Evolutionary conservation across 2,888 invertebrate genomes (phyloP).

Genomic region (Cephus pygmeus): DNA sequence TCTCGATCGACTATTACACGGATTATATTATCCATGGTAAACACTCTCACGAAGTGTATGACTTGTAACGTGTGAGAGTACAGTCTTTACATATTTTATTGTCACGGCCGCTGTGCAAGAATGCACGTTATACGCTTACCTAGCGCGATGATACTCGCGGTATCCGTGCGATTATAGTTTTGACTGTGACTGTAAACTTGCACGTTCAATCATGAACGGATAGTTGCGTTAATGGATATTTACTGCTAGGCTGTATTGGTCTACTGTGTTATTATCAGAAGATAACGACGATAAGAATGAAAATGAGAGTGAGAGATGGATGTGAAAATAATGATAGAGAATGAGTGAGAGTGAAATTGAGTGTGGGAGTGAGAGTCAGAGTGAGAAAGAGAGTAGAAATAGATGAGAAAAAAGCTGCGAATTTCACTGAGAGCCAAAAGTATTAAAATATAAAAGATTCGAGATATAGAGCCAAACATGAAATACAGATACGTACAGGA

Average conservation of each 20-base stretch:
- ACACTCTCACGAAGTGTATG: neutral
- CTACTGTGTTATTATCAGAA: neutral
- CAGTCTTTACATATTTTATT: neutral
- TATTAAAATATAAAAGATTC: neutral
- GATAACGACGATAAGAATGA: neutral
- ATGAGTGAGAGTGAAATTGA: neutral
- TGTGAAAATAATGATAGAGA: neutral
- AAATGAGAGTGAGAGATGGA: neutral
- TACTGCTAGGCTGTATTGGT: neutral
- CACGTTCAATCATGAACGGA: neutral
- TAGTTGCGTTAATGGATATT: neutral
- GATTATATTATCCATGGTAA: neutral
- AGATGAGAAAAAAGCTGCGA: neutral
- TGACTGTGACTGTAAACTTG: neutral
- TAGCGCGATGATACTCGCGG: neutral
- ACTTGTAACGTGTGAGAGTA: neutral
- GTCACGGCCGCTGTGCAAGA: neutral
- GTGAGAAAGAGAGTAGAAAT: neutral
- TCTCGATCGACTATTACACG: neutral
- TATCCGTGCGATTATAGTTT: neutral
- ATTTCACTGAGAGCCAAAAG: neutral
- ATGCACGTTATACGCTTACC: neutral
- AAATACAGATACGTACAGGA: constrained; percentile 55
- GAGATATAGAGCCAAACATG: constrained; percentile 39
- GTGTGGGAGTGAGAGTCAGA: neutral